phyloP scores from a whole-genome alignment of 2,113 vertebrate species.

The Ginglymostoma cirratum region DNA sequence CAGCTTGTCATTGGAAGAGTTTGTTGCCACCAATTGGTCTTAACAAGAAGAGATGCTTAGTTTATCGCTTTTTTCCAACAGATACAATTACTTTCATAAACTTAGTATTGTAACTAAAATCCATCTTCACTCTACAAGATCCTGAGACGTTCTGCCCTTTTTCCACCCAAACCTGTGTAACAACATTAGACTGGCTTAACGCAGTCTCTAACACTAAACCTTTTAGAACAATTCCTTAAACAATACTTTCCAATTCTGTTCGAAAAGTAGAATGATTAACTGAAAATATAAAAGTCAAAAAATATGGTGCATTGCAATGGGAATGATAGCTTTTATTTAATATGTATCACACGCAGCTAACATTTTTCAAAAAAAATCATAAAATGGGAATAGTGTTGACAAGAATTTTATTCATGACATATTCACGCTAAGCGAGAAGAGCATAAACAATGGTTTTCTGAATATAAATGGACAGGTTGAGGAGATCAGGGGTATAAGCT shows the following conservation, averaged over 20 bases:
- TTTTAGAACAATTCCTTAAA: neutral
- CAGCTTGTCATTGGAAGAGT: too few species aligned
- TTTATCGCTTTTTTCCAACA: too few species aligned
- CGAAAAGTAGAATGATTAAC: neutral
- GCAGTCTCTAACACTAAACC: too few species aligned
- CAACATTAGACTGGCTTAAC: too few species aligned
- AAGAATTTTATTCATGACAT: neutral
- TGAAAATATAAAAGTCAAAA: neutral
- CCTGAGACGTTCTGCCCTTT: too few species aligned
- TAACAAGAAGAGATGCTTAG: too few species aligned
- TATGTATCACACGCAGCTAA: neutral
- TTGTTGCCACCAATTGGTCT: too few species aligned
- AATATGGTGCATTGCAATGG: neutral
- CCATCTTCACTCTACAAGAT: too few species aligned
- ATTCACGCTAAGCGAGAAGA: neutral
- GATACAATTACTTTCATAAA: too few species aligned
- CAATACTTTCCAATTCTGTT: neutral
- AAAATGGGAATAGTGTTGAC: neutral
- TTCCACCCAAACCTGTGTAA: too few species aligned
- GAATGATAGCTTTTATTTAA: neutral
- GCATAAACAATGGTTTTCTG: neutral
- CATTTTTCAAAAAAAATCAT: neutral
- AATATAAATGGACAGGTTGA: neutral
- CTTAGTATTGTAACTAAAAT: too few species aligned
- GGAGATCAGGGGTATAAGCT: neutral